A percentile compares a stretch with the other conserved stretches of the same genome.
Evolutionary conservation across 2,113 vertebrate genomes (phyloP).

Genomic region (Phylloscopus trochilus): DNA sequence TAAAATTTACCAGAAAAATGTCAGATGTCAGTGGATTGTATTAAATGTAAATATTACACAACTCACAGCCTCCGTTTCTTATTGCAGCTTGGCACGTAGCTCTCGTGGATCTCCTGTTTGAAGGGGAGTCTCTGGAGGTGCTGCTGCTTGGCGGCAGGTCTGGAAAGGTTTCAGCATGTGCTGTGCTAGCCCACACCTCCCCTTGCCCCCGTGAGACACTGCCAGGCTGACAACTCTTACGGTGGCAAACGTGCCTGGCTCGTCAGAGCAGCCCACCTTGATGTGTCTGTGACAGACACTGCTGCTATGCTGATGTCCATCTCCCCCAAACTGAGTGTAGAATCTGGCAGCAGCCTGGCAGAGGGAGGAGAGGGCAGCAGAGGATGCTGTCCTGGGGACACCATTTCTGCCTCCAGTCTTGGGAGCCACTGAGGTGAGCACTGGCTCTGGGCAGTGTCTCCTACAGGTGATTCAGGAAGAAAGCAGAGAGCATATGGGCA

Average conservation of each 20-base stretch:
- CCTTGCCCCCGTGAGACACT: accelerated
- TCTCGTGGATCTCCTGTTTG: background rate
- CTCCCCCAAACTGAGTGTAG: background rate
- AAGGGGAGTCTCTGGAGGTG: slow-evolving; percentile 40
- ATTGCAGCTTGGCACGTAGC: slow-evolving; percentile 14
- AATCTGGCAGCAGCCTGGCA: background rate
- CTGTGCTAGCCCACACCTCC: background rate
- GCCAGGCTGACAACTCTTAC: accelerated
- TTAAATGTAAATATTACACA: slow-evolving; percentile 67
- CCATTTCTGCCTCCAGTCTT: accelerated
- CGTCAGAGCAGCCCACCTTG: background rate
- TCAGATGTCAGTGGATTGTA: slow-evolving; percentile 60
- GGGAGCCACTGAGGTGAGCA: background rate
- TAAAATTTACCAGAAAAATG: slow-evolving; percentile 69
- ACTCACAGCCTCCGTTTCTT: background rate
- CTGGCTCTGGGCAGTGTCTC: background rate
- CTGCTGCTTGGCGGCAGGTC: background rate
- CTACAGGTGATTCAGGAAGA: accelerated
- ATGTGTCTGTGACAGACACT: background rate
- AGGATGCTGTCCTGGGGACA: background rate
- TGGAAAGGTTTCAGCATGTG: background rate
- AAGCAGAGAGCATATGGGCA: background rate
- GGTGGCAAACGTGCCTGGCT: background rate
- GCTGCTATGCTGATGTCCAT: accelerated
- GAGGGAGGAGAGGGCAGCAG: background rate